A percentile compares a stretch with the other conserved stretches of the same genome.
Conservation (phyloP, 2,113 vertebrate genomes). For the Otolemur garnettii region DNA sequence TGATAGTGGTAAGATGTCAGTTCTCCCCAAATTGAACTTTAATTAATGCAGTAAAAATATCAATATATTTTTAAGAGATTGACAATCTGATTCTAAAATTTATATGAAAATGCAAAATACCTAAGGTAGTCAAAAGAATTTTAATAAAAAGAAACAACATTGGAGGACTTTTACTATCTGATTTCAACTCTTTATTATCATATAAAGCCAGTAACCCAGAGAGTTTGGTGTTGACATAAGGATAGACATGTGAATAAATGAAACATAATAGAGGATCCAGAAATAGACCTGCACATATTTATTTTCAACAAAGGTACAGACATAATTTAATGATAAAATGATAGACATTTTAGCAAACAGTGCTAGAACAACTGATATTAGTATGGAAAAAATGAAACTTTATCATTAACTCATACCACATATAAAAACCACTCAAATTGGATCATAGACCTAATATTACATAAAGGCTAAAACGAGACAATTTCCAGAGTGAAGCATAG, state of each 20-base stretch:
- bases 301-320: neutral
- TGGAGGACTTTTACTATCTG: neutral
- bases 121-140: neutral
- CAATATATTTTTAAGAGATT: neutral
- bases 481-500: neutral
- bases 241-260: neutral
- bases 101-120: neutral
- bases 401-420: neutral
- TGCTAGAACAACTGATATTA: neutral
- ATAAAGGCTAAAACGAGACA: neutral
- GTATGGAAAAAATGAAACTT: neutral
- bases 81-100: neutral
- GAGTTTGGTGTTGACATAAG: neutral
- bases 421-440: neutral
- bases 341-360: neutral
- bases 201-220: neutral
- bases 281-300: neutral
- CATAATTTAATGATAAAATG: conserved; percentile 7
- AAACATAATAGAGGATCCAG: neutral
- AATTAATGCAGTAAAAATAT: neutral
- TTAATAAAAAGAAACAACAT: neutral
- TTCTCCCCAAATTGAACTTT: neutral
- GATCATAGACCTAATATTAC: neutral
- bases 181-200: neutral
- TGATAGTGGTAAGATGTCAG: neutral